Evolutionary conservation across 2,113 vertebrate species (phyloP), one percentile per base, ranked within the genome.

Genomic region (Amphiprion ocellaris): DNA sequence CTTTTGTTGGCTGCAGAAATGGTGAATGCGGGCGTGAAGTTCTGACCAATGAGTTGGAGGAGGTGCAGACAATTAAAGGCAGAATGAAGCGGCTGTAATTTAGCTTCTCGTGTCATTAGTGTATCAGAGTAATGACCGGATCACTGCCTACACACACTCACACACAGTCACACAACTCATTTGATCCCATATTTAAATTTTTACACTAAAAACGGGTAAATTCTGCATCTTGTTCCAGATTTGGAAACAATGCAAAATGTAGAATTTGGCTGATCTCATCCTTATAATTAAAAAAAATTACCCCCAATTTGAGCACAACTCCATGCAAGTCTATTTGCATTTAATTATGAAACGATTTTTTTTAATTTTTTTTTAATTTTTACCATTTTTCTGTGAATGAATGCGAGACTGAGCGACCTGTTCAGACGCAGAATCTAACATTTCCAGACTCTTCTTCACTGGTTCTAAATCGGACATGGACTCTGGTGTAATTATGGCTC

Each of bases 401-500:
- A 23, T 55, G 56, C 64, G 58, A 26, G 26, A 26, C 30, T 30
- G 6, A 30, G 4, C 5, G 30, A 30, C 30, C 3, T 83, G 73
- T 74, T 44, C 0, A 23, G 56, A 58, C 26, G 15, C 68, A 23
- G 0, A 15, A 41, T 3, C 17, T 50, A 69, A 41, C 10, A 11
- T 59, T 69, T 64, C 54, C 7, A 56, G 5, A 16, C 10, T 76
- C 54, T 53, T 89, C 68, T 33, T 79, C 54, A 37, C n/a, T 74
- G 86, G 79, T 70, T 65, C 74, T 77, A 70, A 89, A 83, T 86
- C 30, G 46, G 66, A 90, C 77, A 41, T 14, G 21, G 59, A 71
- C 79, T 86, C 81, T 49, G 71, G 76, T 79, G 26, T 89, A 90
- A 91, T 86, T 89, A 88, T 69, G 69, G 71, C 65, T 12, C 30